Evolutionary conservation across 2,888 invertebrate species (phyloP).

Genomic region (Tenthredo distinguenda): DNA sequence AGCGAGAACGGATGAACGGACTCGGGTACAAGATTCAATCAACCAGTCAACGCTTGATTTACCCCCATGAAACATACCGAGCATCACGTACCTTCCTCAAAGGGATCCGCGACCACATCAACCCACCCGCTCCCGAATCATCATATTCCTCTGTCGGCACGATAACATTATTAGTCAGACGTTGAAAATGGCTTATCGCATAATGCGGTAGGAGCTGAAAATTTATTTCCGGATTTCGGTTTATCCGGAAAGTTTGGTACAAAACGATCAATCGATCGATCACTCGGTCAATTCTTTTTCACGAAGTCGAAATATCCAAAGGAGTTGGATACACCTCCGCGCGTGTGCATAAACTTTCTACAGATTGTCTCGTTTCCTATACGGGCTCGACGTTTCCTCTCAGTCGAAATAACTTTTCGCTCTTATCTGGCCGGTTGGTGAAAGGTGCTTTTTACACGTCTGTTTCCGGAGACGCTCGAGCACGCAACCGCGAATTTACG

Average conservation of each 20-base stretch:
- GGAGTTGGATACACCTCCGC: not conserved
- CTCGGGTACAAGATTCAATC: constrained; percentile 62
- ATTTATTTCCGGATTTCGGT: not conserved
- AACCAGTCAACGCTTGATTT: constrained; percentile 52
- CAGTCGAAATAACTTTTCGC: constrained; percentile 2
- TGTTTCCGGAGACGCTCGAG: constrained; percentile 17
- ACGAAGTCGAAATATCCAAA: not conserved
- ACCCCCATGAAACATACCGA: constrained; percentile 48
- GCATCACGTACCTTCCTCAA: constrained; percentile 61
- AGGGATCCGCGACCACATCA: constrained; percentile 43
- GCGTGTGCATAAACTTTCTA: constrained; percentile 15
- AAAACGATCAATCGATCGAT: not conserved
- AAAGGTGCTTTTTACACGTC: constrained; percentile 47
- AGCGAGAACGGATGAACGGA: constrained; percentile 47
- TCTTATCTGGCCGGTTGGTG: constrained; percentile 28
- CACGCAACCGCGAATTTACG: constrained; percentile 40
- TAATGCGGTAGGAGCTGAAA: not conserved
- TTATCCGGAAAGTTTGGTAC: not conserved
- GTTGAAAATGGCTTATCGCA: not conserved
- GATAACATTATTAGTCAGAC: not conserved
- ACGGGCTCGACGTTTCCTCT: not conserved
- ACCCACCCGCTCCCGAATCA: constrained; percentile 27
- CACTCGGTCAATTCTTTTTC: not conserved
- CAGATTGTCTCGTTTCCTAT: constrained; percentile 28
- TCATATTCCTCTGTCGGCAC: constrained; percentile 29